Conservation (phyloP, 2,113 vertebrate species). For the Nyctibius bracteatus region DNA sequence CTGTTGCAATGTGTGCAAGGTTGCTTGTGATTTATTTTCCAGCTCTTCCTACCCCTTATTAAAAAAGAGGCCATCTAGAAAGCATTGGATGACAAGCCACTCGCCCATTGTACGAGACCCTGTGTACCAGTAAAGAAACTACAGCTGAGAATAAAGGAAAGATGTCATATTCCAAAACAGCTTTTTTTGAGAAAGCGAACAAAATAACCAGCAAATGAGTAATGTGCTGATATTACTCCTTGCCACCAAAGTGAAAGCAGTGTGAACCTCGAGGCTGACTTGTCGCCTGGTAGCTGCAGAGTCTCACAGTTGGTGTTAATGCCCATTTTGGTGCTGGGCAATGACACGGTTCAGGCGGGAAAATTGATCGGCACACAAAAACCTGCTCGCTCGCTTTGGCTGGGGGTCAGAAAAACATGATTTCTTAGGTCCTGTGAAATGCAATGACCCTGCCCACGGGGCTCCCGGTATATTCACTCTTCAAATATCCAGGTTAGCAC, state of each 20-base stretch:
- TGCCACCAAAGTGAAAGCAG: neutral
- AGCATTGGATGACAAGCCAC: neutral
- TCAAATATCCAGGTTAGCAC: neutral
- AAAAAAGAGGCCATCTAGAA: neutral
- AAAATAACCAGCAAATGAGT: neutral
- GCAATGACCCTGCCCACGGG: neutral
- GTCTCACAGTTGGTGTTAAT: accelerated
- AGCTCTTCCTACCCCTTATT: neutral
- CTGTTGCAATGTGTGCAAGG: neutral
- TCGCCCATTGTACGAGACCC: accelerated
- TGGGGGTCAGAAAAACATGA: neutral
- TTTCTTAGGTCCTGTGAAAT: neutral
- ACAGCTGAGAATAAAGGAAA: neutral
- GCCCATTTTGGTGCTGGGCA: neutral
- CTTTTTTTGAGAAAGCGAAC: accelerated
- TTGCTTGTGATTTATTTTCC: neutral
- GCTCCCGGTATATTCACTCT: accelerated
- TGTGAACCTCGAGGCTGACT: neutral
- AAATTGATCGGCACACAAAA: neutral
- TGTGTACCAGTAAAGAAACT: neutral
- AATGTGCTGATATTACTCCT: neutral
- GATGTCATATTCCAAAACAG: neutral
- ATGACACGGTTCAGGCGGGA: neutral
- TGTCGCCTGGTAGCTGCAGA: neutral
- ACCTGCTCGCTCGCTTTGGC: neutral